These are phyloP conservation scores for Blastobasis adustella DNA, from an alignment of 2,888 invertebrate species.

Conservation along the genomic window DNA sequence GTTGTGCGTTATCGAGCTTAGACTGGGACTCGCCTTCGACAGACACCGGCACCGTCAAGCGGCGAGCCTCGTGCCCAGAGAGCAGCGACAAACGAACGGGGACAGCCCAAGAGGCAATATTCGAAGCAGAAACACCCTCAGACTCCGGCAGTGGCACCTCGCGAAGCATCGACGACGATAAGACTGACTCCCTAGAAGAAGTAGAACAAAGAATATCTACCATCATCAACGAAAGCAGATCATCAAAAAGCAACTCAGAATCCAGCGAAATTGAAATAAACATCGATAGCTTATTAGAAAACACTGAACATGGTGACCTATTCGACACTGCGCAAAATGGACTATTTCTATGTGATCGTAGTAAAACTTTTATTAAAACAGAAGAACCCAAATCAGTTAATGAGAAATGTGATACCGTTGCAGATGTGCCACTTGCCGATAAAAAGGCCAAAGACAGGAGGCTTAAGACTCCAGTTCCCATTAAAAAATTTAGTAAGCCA, in stretches of 20 bases:
- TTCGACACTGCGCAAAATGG: constrained; percentile 38
- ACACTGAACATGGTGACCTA: constrained; percentile 35
- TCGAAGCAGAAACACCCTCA: constrained; percentile 57
- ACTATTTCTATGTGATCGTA: constrained; percentile 36
- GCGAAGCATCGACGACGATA: constrained; percentile 50
- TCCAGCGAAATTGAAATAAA: constrained; percentile 60
- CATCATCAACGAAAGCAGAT: constrained; percentile 64
- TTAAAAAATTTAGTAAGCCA: constrained; percentile 51
- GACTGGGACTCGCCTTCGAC: constrained; percentile 85
- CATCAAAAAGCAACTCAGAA: constrained; percentile 65
- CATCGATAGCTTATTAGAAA: constrained; percentile 52
- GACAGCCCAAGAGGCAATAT: constrained; percentile 41
- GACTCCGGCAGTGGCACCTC: constrained; percentile 62
- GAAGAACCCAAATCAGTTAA: constrained; percentile 29
- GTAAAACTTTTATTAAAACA: constrained; percentile 54
- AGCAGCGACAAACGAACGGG: constrained; percentile 31
- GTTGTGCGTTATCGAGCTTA: constrained; percentile 54
- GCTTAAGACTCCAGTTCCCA: constrained; percentile 48
- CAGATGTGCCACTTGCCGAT: constrained; percentile 29
- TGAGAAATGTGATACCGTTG: constrained; percentile 29
- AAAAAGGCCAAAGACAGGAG: constrained; percentile 49
- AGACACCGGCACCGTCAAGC: constrained; percentile 82
- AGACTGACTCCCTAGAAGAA: constrained; percentile 53
- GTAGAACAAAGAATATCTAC: constrained; percentile 66
- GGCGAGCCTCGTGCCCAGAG: constrained; percentile 74